These are phyloP conservation scores for Ricordea florida DNA, from an alignment of 92 coral and sea anemone genomes.

Conservation along the genomic window DNA sequence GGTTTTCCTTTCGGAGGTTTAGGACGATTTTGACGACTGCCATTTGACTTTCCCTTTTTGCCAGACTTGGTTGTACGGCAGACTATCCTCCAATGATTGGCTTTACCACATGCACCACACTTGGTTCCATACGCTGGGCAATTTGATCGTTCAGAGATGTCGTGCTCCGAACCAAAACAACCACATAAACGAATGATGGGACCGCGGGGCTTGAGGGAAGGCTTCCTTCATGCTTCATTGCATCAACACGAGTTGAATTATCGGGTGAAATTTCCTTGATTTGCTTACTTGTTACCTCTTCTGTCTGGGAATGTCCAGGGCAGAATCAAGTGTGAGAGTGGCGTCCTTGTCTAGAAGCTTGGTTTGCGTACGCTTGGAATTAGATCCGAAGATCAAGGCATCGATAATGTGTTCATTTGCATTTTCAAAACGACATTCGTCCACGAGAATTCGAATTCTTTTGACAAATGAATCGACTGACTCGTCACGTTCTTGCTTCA, in stretches of 20 bases:
- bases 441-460: conserved; percentile 62
- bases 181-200: no score
- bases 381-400: conserved; percentile 55
- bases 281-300: conserved; percentile 49
- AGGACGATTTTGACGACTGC: no score
- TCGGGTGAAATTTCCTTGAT: conserved; percentile 34
- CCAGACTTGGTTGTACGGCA: no score
- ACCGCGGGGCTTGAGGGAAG: no score
- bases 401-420: no score
- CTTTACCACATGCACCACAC: no score
- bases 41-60: conserved; percentile 9
- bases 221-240: not conserved
- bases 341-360: no score
- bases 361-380: conserved; percentile 63
- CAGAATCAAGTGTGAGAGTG: no score
- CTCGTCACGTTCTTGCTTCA: conserved; percentile 55
- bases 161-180: no score
- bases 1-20: not conserved
- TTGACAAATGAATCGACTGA: conserved; percentile 68
- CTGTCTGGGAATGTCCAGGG: conserved; percentile 56
- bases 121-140: no score
- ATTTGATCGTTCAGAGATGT: no score
- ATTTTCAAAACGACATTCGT: conserved; percentile 52
- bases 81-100: no score
- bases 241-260: not conserved